Evolutionary conservation across 2,888 invertebrate species (phyloP).

Genomic region (Polietes domitor): DNA sequence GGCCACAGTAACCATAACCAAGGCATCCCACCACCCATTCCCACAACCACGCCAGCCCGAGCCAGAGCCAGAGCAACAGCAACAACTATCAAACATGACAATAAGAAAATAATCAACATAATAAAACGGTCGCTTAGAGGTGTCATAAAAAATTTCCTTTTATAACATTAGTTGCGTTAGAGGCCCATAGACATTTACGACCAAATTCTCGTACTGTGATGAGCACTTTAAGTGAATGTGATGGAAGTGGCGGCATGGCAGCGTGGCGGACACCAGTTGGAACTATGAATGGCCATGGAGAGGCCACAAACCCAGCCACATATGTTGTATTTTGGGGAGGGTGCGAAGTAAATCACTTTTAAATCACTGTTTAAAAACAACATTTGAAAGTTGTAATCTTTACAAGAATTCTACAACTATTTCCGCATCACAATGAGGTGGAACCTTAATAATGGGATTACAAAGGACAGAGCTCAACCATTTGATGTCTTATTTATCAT

Average conservation of each 20-base stretch:
- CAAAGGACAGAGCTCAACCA: too few species aligned
- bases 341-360: not conserved
- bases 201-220: not conserved
- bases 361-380: not conserved
- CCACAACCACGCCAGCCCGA: too few species aligned
- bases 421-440: not conserved
- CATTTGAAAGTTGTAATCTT: not conserved
- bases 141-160: slow-evolving; percentile 39
- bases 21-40: too few species aligned
- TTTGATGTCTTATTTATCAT: too few species aligned
- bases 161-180: slow-evolving; percentile 34
- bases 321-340: not conserved
- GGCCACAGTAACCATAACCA: not conserved
- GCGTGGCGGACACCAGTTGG: not conserved
- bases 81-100: slow-evolving; percentile 33
- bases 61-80: not conserved
- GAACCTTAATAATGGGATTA: not conserved
- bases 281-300: not conserved
- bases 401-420: not conserved
- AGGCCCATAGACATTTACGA: slow-evolving; percentile 16
- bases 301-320: not conserved
- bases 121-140: slow-evolving; percentile 57
- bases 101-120: slow-evolving; percentile 60
- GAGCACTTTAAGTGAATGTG: slow-evolving; percentile 22
- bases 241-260: not conserved